These are phyloP conservation scores for Eumerus sabulonum DNA, from an alignment of 2,888 invertebrate genomes.

Conservation along the genomic window DNA sequence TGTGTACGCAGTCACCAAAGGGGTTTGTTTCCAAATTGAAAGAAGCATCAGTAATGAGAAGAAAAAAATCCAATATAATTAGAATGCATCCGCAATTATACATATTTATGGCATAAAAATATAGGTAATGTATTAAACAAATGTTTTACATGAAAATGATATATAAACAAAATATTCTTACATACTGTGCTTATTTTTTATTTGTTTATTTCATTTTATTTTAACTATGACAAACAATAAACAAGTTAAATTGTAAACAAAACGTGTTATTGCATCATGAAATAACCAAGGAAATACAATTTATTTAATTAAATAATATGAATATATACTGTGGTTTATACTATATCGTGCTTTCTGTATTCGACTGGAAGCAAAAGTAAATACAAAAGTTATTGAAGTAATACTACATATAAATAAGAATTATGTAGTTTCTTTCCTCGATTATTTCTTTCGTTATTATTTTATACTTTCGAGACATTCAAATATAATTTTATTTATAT, in stretches of 20 bases:
- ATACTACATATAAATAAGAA: too few relatives aligned
- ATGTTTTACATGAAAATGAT: conserved; percentile 48
- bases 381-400: too few relatives aligned
- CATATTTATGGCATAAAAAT: conserved; percentile 36
- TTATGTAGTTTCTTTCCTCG: too few relatives aligned
- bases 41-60: conserved; percentile 1
- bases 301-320: conserved; percentile 37
- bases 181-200: conserved; percentile 47
- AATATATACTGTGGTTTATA: conserved; percentile 13
- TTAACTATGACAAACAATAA: conserved; percentile 35
- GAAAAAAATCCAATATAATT: conserved; percentile 17
- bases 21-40: conserved; percentile 11
- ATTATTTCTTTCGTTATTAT: too few relatives aligned
- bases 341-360: too few relatives aligned
- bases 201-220: conserved; percentile 29
- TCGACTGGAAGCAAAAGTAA: too few relatives aligned
- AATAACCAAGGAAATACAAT: conserved; percentile 17
- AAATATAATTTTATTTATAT: too few relatives aligned
- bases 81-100: conserved; percentile 32
- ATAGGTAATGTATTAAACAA: conserved; percentile 51
- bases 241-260: conserved; percentile 31
- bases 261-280: conserved; percentile 22
- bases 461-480: too few relatives aligned
- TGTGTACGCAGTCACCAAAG: too few relatives aligned
- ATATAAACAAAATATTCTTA: conserved; percentile 40